These are phyloP conservation scores for Dromaius novaehollandiae DNA, from an alignment of 2,113 vertebrate species.

Conservation along the genomic window DNA sequence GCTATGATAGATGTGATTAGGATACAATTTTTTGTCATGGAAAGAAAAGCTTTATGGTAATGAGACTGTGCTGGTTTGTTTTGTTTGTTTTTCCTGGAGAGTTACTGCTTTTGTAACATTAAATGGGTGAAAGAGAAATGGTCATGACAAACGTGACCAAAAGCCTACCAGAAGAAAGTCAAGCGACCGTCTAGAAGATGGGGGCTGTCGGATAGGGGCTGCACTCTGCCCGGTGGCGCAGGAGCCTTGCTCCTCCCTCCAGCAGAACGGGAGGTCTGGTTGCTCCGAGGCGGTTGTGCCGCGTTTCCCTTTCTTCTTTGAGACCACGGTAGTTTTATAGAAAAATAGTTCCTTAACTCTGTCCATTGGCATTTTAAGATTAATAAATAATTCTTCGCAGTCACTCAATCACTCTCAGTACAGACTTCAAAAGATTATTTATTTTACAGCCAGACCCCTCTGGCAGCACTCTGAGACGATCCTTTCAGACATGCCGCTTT, in stretches of 20 bases:
- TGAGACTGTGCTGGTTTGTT: neutral
- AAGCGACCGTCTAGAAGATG: neutral
- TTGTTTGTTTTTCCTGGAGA: neutral
- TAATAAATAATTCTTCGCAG: constrained; percentile 61
- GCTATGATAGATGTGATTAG: neutral
- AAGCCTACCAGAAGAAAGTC: neutral
- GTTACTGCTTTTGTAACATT: neutral
- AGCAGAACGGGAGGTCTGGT: neutral
- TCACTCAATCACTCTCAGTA: constrained; percentile 40
- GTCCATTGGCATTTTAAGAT: constrained; percentile 40
- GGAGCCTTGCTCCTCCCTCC: neutral
- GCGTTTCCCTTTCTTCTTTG: neutral
- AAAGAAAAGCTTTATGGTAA: neutral
- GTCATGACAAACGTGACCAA: neutral
- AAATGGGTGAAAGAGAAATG: neutral
- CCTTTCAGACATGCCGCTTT: neutral
- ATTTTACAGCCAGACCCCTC: constrained; percentile 47
- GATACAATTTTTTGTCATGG: neutral
- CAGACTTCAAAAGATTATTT: constrained; percentile 39
- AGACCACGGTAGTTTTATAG: neutral
- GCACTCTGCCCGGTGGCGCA: neutral
- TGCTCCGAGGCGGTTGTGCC: neutral
- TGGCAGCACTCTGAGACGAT: constrained; percentile 15
- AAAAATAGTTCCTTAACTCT: constrained; percentile 36
- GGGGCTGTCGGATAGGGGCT: neutral